Base-by-base conservation (phyloP, 2,888 invertebrate genomes). In the Tetranychus piercei region DNA sequence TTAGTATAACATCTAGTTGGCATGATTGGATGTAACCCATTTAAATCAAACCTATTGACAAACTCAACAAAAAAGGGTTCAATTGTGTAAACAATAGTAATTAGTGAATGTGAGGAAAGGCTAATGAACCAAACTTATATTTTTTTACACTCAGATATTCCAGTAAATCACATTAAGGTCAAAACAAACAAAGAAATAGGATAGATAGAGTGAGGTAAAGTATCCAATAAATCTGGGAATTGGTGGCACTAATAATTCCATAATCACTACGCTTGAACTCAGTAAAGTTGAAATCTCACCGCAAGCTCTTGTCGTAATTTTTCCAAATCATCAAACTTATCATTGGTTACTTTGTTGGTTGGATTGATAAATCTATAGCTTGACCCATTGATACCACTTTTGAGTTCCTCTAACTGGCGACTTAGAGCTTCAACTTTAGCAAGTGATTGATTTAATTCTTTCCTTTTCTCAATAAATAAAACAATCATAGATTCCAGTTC, bases 341-440 rank as follows among this genome's bases (percentile, higher is more conserved):
- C 11, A 88, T 87, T 76, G 86, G 86, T 9, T 11, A 43, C n/a
- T 44, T 23, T 20, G 22, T 69, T 69, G 11, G 20, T 22, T 22
- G 22, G 69, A 69, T 69, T 69, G 69, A 18, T 34, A 15, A 3
- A 23, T 7, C n/a, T 78, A 74, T 78, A 78, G 77, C 79, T 78
- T 71, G 79, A 79, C 45, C 79, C 74, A 43, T 77, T 78, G 20
- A 79, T 78, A n/a, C 80, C 80, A 76, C 91, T 85, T 75, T 85
- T 81, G 79, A 97, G 84, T 81, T 95, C 94, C 82, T 97, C 96
- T 79, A 97, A 86, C 84, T 97, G 95, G 80, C 90, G 85, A 78
- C 94, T 94, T 82, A 97, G 86, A 84, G 94, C 93, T 81, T 97
- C 95, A 81, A 96, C 96, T 85, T 94, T 94, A 81, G 92, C 91